Percentiles rank a stretch among this genome's conserved stretches.
These are phyloP conservation scores for Hyperoplus lanceolatus DNA, from an alignment of 2,797 vertebrate species.

Conservation along the genomic window DNA sequence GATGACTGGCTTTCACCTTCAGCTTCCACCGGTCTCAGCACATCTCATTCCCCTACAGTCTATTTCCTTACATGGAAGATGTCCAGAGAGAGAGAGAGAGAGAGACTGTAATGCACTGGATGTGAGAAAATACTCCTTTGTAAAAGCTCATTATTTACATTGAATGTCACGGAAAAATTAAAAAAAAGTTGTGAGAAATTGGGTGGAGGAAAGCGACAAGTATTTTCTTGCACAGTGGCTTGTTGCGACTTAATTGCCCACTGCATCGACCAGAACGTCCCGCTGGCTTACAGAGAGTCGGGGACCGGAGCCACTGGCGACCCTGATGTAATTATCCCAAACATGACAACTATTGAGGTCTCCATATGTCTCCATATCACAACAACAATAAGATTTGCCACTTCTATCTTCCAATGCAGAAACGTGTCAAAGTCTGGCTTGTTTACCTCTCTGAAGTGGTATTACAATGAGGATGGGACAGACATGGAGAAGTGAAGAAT, in stretches of 20 bases:
- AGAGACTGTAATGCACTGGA: background rate
- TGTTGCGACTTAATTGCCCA: conserved; percentile 58
- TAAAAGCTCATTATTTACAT: conserved; percentile 43
- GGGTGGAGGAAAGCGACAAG: background rate
- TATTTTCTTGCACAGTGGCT: conserved; percentile 20
- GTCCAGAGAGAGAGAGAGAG: background rate
- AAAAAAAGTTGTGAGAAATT: conserved; percentile 13
- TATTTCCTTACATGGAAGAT: conserved; percentile 32
- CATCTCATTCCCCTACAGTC: conserved; percentile 44
- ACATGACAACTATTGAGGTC: conserved; percentile 48
- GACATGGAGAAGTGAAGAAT: background rate
- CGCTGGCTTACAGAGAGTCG: conserved; percentile 23
- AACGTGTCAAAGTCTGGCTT: conserved; percentile 24
- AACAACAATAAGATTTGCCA: conserved; percentile 11
- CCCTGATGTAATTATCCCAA: conserved; percentile 59
- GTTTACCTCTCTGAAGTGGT: conserved; percentile 21
- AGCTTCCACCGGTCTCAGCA: conserved; percentile 69
- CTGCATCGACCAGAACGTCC: conserved; percentile 25
- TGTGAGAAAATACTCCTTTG: background rate
- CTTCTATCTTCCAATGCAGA: conserved; percentile 6
- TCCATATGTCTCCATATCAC: conserved; percentile 29
- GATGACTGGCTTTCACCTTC: conserved; percentile 86
- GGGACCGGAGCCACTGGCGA: background rate
- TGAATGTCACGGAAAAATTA: conserved; percentile 30
- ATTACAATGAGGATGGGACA: conserved; percentile 2